Evolutionary conservation across 2,888 invertebrate species (phyloP).

Genomic region (Digitonthophagus gazella): DNA sequence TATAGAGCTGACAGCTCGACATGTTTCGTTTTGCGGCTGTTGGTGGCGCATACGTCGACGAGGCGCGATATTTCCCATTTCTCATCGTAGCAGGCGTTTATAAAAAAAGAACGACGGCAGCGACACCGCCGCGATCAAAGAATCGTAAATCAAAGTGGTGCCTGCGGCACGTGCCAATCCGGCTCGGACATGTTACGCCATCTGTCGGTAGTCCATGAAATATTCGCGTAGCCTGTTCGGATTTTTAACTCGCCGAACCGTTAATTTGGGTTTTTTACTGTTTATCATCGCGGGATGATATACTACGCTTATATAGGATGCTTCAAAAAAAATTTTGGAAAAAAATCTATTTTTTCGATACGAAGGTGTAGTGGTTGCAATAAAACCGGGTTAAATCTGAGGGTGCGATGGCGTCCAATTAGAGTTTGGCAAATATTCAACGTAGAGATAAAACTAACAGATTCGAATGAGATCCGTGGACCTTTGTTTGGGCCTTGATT

Average conservation of each 20-base stretch:
- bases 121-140: neutral
- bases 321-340: no score
- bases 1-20: no score
- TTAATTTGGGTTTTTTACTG: neutral
- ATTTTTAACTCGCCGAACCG: neutral
- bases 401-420: neutral
- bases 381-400: neutral
- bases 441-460: neutral
- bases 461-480: neutral
- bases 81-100: neutral
- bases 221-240: neutral
- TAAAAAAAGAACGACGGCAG: neutral
- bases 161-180: neutral
- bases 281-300: no score
- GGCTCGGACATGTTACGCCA: neutral
- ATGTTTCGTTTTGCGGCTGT: no score
- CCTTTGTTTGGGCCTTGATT: neutral
- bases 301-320: no score
- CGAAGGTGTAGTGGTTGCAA: neutral
- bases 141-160: neutral
- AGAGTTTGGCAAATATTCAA: neutral
- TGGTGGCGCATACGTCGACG: no score
- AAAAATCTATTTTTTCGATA: no score
- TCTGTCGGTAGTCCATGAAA: neutral
- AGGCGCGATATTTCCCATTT: neutral